These are phyloP conservation scores for Halcyon malimbica DNA, from an alignment of 2,113 vertebrate species.

Conservation along the genomic window DNA sequence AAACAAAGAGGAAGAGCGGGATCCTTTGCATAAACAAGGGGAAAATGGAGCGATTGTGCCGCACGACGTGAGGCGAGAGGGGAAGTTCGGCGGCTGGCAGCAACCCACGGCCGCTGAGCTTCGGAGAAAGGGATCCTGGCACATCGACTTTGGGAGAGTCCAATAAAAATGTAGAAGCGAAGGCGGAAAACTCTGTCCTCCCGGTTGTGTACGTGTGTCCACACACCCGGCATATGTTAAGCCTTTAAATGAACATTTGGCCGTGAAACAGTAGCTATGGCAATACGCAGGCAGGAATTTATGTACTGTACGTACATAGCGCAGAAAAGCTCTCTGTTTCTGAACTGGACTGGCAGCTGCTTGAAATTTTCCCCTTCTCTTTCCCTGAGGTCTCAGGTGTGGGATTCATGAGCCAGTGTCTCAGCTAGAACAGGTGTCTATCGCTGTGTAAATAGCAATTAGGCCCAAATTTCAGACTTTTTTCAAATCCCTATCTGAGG, in stretches of 20 bases:
- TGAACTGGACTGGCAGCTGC: slow-evolving; percentile 82
- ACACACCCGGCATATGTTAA: slow-evolving; percentile 44
- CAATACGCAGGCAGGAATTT: slow-evolving; percentile 11
- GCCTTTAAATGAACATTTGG: slow-evolving; percentile 68
- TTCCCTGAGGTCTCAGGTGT: slow-evolving; percentile 93
- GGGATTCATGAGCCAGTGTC: slow-evolving; percentile 86
- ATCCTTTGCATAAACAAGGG: neutral
- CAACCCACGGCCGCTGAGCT: neutral
- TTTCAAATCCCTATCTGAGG: slow-evolving; percentile 87
- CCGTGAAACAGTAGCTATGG: slow-evolving; percentile 45
- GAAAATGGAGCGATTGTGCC: neutral
- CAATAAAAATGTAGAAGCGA: neutral
- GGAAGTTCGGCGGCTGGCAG: neutral
- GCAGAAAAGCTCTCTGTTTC: slow-evolving; percentile 63
- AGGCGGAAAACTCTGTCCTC: slow-evolving; percentile 34
- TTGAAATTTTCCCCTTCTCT: slow-evolving; percentile 85
- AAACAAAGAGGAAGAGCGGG: neutral
- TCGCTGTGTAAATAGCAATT: slow-evolving; percentile 93
- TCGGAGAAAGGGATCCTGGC: slow-evolving; percentile 26
- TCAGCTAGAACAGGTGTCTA: slow-evolving; percentile 89
- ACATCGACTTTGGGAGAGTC: neutral
- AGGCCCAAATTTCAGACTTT: slow-evolving; percentile 89
- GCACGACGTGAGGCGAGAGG: neutral
- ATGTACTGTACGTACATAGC: slow-evolving; percentile 62
- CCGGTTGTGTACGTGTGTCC: slow-evolving; percentile 14